Base-by-base conservation (phyloP, 2,888 invertebrate genomes). In the Mesorhabditis sp. region DNA sequence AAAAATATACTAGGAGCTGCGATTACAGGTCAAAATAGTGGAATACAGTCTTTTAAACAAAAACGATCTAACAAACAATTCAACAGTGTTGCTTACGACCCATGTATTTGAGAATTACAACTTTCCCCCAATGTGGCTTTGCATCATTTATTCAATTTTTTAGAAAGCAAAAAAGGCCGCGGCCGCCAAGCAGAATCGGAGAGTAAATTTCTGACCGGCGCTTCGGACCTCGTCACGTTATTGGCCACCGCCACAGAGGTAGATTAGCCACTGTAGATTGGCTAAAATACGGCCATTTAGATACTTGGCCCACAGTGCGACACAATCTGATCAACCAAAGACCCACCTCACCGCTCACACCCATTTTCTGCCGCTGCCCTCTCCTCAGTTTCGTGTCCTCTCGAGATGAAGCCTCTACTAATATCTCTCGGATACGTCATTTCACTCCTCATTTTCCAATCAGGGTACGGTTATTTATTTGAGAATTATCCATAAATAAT, bases 371-470 rank as follows among this genome's bases (percentile, higher is more conserved):
- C 28, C 28, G 28, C 28, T 28, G 28, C 58, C 43, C 62, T 62
- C 15, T 67, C 61, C 10, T n/a, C 28, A 4, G 15, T 62, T 62
- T 62, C 13, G 13, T 67, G 13, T 67, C 43, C 13, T 62, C 43
- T 41, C 10, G 45, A 62, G 68, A 28, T 65, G 41, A 66, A 66
- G 7, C 66, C 70, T 43, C 44, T 65, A 10, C 66, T 72, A 15
- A 13, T 70, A n/a, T 72, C 67, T 45, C 65, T 67, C 44, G 45
- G 69, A 13, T 75, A 58, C 67, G 64, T 71, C 41, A 66, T 76
- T 6, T 68, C 76, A 41, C 70, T 84, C 65, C 74, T 84, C 62
- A 73, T 84, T 66, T 83, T 84, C 72, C 83, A 84, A 73, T 70
- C 75, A 28, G 85, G 85, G 15, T 50, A n/a, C 10, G 58, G 7